phyloP scores from a whole-genome alignment of 2,888 invertebrate genomes.

The Mystacides longicornis region DNA sequence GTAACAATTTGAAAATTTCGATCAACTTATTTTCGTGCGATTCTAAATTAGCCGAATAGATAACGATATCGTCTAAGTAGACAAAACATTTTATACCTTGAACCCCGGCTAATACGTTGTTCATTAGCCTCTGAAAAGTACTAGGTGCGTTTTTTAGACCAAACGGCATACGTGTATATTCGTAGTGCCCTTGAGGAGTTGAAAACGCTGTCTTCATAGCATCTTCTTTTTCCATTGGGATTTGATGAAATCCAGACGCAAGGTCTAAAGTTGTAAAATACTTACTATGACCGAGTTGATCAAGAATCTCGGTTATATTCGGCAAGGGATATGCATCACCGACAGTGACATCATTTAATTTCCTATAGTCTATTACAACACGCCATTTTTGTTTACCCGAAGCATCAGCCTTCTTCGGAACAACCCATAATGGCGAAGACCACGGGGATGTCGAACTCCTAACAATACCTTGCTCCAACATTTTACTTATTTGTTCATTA shows the following conservation, averaged over 20 bases:
- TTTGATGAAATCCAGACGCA: constrained; percentile 31
- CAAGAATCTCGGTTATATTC: constrained; percentile 27
- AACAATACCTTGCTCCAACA: constrained; percentile 28
- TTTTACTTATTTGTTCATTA: constrained; percentile 28
- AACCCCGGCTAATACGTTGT: constrained; percentile 26
- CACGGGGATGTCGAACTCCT: constrained; percentile 25
- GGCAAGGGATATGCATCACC: constrained; percentile 21
- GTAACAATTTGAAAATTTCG: constrained; percentile 25
- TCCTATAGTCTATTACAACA: constrained; percentile 28
- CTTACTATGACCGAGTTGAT: constrained; percentile 28
- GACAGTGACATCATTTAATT: constrained; percentile 19
- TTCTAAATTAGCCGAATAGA: constrained; percentile 25
- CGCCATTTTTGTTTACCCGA: constrained; percentile 27
- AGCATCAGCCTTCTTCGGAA: constrained; percentile 18
- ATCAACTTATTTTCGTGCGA: constrained; percentile 22
- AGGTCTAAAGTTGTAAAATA: constrained; percentile 30
- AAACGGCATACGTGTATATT: constrained; percentile 28
- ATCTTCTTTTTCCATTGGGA: constrained; percentile 27
- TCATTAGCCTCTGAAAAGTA: constrained; percentile 28
- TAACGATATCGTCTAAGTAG: constrained; percentile 31
- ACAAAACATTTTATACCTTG: constrained; percentile 28
- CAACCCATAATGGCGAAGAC: constrained; percentile 21
- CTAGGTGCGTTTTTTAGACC: constrained; percentile 28
- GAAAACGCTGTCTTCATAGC: constrained; percentile 28
- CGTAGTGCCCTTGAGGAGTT: constrained; percentile 26